Evolutionary conservation across 2,888 invertebrate genomes (phyloP).

Genomic region (Pyrochroa serraticornis): DNA sequence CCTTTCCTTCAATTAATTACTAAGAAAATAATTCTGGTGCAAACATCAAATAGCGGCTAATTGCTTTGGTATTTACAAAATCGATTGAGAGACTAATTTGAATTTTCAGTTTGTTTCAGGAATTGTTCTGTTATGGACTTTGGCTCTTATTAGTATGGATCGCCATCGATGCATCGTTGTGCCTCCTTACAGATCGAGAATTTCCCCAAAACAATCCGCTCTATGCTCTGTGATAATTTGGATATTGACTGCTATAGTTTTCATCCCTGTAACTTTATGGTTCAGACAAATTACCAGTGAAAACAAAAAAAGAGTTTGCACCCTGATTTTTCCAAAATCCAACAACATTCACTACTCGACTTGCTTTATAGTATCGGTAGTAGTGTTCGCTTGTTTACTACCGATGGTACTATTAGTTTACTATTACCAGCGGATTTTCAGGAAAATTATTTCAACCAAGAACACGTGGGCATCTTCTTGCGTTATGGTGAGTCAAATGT

Average conservation of each 20-base stretch:
- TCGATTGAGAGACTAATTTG: not conserved
- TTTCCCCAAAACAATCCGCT: slow-evolving; percentile 58
- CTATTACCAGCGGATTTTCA: slow-evolving; percentile 63
- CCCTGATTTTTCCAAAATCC: slow-evolving; percentile 61
- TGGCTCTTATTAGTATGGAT: slow-evolving; percentile 65
- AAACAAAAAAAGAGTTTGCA: slow-evolving; percentile 56
- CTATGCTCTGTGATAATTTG: slow-evolving; percentile 59
- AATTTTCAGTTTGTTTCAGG: slow-evolving; percentile 63
- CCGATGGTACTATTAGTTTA: slow-evolving; percentile 63
- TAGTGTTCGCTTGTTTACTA: slow-evolving; percentile 60
- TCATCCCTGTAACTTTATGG: slow-evolving; percentile 62
- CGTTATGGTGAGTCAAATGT: slow-evolving; percentile 46
- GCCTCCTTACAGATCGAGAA: slow-evolving; percentile 62
- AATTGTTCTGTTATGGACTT: slow-evolving; percentile 64
- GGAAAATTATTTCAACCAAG: slow-evolving; percentile 61
- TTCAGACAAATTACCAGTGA: slow-evolving; percentile 53
- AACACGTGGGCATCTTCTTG: slow-evolving; percentile 62
- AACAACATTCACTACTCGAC: slow-evolving; percentile 59
- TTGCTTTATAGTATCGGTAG: slow-evolving; percentile 60
- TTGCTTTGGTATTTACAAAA: not conserved
- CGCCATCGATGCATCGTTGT: slow-evolving; percentile 63
- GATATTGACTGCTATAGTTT: slow-evolving; percentile 59
- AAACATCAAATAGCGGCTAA: no score
- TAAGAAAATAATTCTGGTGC: no score
- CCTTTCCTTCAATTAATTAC: no score